Evolutionary conservation across 2,113 vertebrate genomes (phyloP), one percentile per base, ranked within the genome.

Genomic region (Anolis sagrei): DNA sequence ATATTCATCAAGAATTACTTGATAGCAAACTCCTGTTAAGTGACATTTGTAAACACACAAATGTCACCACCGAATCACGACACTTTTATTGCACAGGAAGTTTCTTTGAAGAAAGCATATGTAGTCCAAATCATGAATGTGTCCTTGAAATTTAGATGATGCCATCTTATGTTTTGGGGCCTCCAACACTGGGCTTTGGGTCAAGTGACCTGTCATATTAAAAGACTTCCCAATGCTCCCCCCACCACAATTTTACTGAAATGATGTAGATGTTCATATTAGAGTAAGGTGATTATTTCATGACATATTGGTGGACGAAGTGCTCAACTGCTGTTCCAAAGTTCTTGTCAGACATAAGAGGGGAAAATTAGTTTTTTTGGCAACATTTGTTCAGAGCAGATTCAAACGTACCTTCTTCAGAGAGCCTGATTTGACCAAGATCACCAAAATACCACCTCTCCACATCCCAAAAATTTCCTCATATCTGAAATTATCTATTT

Each of bases 401-500:
- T 58, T 58, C 18, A 14, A 4, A 4, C 9, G 4, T 54, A 14
- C 51, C 51, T 54, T 54, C 51, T 54, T 44, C 39, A 44, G 39
- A 54, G 51, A 54, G 51, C 10, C 14, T 58, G 54, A 58, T 18
- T 58, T 58, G 54, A 4, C 54, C 54, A 58, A 58, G 54, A 4
- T 54, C 51, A 13, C 51, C 51, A 54, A n/a, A 58, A 58, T n/a
- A 32, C 19, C 9, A 32, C 1, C 51, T 27, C 5, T 21, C 8
- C 27, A 25, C 27, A 25, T 1, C 5, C 4, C 27, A 7, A 4
- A 4, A 54, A 54, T 23, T 5, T 29, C 25, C 7, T 10, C 3
- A n/a, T 27, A 5, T 36, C 89, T 61, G 89, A 68, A 87, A 89
- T 75, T 83, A 48, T 73, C 85, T 72, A 64, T 86, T 68, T 87